These are phyloP conservation scores for Cryptophagus acutangulus DNA, from an alignment of 2,888 invertebrate genomes.

Conservation along the genomic window DNA sequence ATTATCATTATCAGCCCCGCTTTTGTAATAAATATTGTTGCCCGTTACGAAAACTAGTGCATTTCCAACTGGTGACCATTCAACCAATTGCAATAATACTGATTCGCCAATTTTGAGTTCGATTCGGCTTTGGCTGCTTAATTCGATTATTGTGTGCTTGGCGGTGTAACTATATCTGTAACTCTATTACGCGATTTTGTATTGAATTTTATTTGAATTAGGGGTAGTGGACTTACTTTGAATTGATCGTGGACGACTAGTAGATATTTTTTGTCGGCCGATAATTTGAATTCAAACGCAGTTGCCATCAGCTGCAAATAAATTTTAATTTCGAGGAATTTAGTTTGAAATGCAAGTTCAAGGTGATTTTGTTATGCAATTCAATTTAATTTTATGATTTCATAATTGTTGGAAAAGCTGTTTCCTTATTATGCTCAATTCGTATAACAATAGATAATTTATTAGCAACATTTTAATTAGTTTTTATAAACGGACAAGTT, in stretches of 20 bases:
- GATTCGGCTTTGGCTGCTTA: slow-evolving; percentile 52
- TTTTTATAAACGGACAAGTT: slow-evolving; percentile 12
- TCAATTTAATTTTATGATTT: too few relatives aligned
- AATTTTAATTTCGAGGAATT: background rate
- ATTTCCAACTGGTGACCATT: slow-evolving; percentile 73
- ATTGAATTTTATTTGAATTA: background rate
- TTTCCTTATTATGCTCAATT: too few relatives aligned
- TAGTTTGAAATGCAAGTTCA: too few relatives aligned
- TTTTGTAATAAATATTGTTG: slow-evolving; percentile 74
- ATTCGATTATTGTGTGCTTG: slow-evolving; percentile 64
- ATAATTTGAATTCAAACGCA: slow-evolving; percentile 56
- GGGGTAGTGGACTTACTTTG: slow-evolving; percentile 56
- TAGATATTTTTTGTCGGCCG: slow-evolving; percentile 61
- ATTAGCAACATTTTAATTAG: too few relatives aligned
- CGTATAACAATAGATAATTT: too few relatives aligned
- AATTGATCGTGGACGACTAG: slow-evolving; percentile 59
- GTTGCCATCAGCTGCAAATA: slow-evolving; percentile 41
- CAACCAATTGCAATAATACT: slow-evolving; percentile 59
- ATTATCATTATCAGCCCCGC: slow-evolving; percentile 44
- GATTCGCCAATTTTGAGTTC: slow-evolving; percentile 27
- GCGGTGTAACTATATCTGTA: slow-evolving; percentile 77
- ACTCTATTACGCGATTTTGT: slow-evolving; percentile 50
- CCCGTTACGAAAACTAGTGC: slow-evolving; percentile 65
- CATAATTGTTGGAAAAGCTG: too few relatives aligned
- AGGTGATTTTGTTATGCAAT: too few relatives aligned